phyloP scores from a whole-genome alignment of 2,797 vertebrate genomes.

The Chaenodraco wilsoni region DNA sequence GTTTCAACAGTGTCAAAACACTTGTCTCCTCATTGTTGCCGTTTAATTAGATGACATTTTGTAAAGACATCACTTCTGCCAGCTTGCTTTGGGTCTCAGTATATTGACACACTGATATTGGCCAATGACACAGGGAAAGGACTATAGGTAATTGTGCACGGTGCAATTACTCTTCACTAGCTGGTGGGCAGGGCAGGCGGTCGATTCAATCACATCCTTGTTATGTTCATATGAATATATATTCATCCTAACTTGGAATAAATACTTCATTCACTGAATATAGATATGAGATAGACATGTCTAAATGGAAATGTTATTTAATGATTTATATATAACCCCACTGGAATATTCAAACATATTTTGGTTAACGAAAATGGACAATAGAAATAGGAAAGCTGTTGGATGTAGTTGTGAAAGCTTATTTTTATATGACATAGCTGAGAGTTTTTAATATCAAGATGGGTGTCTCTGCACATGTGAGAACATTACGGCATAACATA shows the following conservation, averaged over 20 bases:
- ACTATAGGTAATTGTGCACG: constrained; percentile 59
- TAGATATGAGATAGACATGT: constrained; percentile 49
- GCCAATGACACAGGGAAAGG: constrained; percentile 53
- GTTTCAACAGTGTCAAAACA: constrained; percentile 3
- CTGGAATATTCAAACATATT: constrained; percentile 54
- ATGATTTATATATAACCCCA: constrained; percentile 57
- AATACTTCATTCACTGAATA: constrained; percentile 45
- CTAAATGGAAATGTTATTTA: constrained; percentile 64
- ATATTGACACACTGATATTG: constrained; percentile 29
- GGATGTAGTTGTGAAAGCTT: constrained; percentile 32
- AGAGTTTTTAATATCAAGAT: constrained; percentile 33
- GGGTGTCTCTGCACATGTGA: constrained; percentile 19
- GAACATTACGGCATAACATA: constrained; percentile 1
- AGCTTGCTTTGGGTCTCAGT: constrained; percentile 7
- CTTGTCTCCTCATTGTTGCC: constrained; percentile 20
- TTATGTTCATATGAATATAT: constrained; percentile 68
- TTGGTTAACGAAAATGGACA: constrained; percentile 61
- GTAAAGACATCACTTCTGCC: constrained; percentile 35
- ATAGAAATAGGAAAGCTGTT: constrained; percentile 35
- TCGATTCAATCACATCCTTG: constrained; percentile 62
- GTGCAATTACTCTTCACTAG: constrained; percentile 62
- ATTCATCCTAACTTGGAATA: constrained; percentile 46
- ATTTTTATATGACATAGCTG: constrained; percentile 38
- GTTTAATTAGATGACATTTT: constrained; percentile 36
- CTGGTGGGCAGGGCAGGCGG: constrained; percentile 39